Percentiles rank a stretch among this genome's conserved stretches.
phyloP scores from a whole-genome alignment of 2,797 vertebrate species.

The Lepus oiostolus region DNA sequence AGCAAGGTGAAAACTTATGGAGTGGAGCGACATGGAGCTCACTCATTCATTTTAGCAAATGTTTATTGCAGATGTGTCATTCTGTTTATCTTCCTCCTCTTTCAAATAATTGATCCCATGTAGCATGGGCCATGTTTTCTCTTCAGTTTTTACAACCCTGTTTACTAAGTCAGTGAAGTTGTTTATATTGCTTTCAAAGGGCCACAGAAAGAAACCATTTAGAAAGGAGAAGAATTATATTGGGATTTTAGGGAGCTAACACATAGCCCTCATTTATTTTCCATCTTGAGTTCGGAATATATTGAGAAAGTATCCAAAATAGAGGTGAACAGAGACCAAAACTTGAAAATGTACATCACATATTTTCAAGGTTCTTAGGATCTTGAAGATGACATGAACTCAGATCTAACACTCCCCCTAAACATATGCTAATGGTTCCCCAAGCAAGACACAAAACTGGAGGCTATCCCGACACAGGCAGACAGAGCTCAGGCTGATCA shows the following conservation, averaged over 20 bases:
- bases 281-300: background rate
- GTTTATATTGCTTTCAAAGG: conserved; percentile 56
- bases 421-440: background rate
- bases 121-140: background rate
- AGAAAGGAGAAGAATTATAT: conserved; percentile 4
- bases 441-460: background rate
- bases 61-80: background rate
- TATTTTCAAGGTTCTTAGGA: conserved; percentile 23
- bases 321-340: background rate
- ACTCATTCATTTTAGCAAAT: background rate
- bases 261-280: background rate
- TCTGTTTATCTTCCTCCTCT: background rate
- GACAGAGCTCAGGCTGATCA: background rate
- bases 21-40: background rate
- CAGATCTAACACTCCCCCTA: background rate
- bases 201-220: conserved; percentile 43
- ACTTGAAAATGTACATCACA: background rate
- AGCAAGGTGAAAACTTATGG: background rate
- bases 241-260: conserved; percentile 48
- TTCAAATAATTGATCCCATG: background rate
- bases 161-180: conserved; percentile 55
- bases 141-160: conserved; percentile 18
- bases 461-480: rapidly evolving
- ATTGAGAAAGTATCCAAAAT: background rate
- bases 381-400: background rate